Evolutionary conservation across 23 tunicate species (phyloP).

Genomic region (Halocynthia aurantium): DNA sequence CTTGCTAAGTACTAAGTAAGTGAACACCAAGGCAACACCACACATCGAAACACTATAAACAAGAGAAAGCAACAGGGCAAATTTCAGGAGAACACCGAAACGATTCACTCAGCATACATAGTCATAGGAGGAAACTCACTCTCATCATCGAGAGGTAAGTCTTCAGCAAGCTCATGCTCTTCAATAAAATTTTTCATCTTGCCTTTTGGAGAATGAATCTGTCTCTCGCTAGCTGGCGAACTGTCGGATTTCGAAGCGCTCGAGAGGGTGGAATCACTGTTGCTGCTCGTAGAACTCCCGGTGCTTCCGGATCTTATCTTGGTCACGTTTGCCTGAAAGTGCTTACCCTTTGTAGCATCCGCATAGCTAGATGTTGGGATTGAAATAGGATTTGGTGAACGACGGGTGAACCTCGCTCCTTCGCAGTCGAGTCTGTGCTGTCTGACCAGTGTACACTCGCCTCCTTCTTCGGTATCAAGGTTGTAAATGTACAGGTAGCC

Average conservation of each 20-base stretch:
- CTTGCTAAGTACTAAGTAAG: no score
- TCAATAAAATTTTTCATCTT: constrained; percentile 33
- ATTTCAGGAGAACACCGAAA: no score
- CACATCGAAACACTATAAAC: no score
- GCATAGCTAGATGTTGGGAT: constrained; percentile 41
- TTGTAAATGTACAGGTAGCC: constrained; percentile 80
- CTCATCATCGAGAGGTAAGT: constrained; percentile 47
- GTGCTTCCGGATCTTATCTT: constrained; percentile 43
- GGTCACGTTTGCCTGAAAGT: neutral
- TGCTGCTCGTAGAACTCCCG: constrained; percentile 44
- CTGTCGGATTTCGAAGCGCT: constrained; percentile 14
- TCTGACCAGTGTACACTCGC: constrained; percentile 60
- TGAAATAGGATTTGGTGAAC: constrained; percentile 14
- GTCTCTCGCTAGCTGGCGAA: constrained; percentile 8
- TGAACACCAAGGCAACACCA: no score
- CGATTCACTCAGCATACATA: constrained; percentile 25
- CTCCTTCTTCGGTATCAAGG: constrained; percentile 50
- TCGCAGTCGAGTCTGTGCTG: constrained; percentile 51
- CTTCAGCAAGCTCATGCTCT: constrained; percentile 42
- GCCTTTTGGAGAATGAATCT: constrained; percentile 42
- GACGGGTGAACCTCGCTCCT: neutral
- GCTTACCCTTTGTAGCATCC: constrained; percentile 41
- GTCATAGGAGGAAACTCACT: constrained; percentile 56
- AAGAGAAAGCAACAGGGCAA: no score
- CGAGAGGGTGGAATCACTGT: constrained; percentile 21